These are phyloP conservation scores for Phalacrocorax carbo DNA, from an alignment of 2,113 vertebrate genomes.

Conservation along the genomic window DNA sequence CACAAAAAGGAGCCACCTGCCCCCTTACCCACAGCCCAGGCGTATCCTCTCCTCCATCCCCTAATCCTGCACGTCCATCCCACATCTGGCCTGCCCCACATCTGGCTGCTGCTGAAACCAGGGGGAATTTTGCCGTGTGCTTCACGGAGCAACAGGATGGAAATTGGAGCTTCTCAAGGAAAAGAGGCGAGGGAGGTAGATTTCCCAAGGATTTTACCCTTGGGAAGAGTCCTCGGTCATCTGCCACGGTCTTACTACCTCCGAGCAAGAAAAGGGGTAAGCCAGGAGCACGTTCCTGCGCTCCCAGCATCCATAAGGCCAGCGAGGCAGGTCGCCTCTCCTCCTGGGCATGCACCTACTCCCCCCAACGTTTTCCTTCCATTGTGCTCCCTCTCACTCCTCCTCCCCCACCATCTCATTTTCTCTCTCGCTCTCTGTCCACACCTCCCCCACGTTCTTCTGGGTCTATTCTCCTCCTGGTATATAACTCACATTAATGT, in stretches of 20 bases:
- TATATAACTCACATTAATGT: neutral
- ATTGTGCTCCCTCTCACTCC: neutral
- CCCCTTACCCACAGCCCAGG: fast-evolving
- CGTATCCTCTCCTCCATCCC: neutral
- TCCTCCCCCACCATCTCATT: neutral
- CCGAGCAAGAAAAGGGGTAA: neutral
- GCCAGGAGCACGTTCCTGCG: fast-evolving
- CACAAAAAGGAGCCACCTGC: neutral
- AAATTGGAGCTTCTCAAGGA: neutral
- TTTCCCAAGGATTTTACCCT: neutral
- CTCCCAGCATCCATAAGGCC: neutral
- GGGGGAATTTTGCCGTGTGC: neutral
- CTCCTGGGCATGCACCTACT: fast-evolving
- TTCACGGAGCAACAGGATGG: neutral
- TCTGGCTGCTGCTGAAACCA: neutral
- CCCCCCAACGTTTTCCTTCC: neutral
- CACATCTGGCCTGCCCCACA: neutral
- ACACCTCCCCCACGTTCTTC: neutral
- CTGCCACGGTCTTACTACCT: neutral
- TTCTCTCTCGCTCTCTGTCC: neutral
- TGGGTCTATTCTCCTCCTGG: neutral
- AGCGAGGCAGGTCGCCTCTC: neutral
- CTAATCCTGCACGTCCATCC: neutral
- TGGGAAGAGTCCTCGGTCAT: neutral
- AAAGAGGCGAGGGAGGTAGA: neutral